Evolutionary conservation across 2,113 vertebrate species (phyloP).

Genomic region (Chloroceryle aenea): DNA sequence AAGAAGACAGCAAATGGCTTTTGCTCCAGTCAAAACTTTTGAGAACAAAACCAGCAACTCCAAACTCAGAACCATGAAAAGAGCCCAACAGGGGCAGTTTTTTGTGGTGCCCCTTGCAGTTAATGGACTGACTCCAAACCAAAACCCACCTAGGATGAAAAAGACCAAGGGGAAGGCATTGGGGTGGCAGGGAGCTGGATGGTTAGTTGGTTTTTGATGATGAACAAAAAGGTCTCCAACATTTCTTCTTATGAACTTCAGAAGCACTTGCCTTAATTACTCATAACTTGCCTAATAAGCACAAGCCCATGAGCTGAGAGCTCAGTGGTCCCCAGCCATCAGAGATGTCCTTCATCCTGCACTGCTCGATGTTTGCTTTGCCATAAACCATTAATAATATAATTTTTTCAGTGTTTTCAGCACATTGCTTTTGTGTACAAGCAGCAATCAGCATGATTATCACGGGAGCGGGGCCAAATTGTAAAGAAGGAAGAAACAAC

Average conservation of each 20-base stretch:
- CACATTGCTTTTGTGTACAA: background rate
- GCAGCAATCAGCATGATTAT: background rate
- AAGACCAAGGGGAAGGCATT: background rate
- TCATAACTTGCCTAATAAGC: background rate
- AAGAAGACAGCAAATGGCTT: background rate
- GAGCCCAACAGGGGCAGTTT: background rate
- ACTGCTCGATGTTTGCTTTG: background rate
- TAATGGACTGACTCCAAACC: background rate
- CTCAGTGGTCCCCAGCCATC: background rate
- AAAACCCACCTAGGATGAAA: background rate
- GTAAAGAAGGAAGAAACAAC: background rate
- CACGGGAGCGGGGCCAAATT: background rate
- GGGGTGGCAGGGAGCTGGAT: background rate
- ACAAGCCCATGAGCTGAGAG: background rate
- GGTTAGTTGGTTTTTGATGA: background rate
- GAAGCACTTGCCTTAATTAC: fast-evolving
- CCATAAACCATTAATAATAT: background rate
- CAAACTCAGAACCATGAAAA: background rate
- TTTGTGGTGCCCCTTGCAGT: fast-evolving
- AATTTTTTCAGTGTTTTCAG: background rate
- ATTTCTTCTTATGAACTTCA: background rate
- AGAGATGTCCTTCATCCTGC: background rate
- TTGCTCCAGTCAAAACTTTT: background rate
- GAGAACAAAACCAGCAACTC: background rate
- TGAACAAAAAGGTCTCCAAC: background rate